Evolutionary conservation across 2,888 invertebrate genomes (phyloP).

Genomic region (Cerastis leucographa): DNA sequence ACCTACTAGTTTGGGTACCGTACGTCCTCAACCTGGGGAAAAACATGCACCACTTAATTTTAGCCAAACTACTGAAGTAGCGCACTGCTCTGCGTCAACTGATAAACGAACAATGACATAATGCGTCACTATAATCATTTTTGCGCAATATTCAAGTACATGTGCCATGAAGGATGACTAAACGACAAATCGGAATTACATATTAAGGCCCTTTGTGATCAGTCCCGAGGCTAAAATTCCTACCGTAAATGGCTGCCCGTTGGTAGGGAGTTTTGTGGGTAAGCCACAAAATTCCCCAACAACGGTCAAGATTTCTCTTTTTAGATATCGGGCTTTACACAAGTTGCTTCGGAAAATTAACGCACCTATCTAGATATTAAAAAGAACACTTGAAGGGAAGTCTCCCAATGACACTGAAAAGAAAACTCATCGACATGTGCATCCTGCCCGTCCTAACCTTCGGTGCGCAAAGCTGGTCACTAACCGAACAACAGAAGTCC

Average conservation of each 20-base stretch:
- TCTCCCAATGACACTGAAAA: too few species aligned
- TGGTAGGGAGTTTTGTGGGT: slow-evolving; percentile 4
- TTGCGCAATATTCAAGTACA: neutral
- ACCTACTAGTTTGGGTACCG: neutral
- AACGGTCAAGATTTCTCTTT: neutral
- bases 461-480: too few species aligned
- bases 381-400: too few species aligned
- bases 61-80: neutral
- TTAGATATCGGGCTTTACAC: neutral
- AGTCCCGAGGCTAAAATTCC: slow-evolving; percentile 11
- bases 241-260: neutral
- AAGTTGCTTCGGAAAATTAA: neutral
- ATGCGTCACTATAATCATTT: slow-evolving; percentile 19
- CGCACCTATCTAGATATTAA: neutral
- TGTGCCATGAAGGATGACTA: neutral
- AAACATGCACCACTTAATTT: neutral
- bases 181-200: neutral
- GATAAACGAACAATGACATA: slow-evolving; percentile 22
- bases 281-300: too few species aligned
- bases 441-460: too few species aligned
- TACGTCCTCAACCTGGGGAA: neutral
- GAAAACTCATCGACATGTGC: too few species aligned
- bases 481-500: too few species aligned
- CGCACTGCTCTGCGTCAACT: slow-evolving; percentile 43
- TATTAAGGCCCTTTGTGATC: neutral